Conservation (phyloP, 2,888 invertebrate genomes). For the Scaptomyza tumidula region DNA sequence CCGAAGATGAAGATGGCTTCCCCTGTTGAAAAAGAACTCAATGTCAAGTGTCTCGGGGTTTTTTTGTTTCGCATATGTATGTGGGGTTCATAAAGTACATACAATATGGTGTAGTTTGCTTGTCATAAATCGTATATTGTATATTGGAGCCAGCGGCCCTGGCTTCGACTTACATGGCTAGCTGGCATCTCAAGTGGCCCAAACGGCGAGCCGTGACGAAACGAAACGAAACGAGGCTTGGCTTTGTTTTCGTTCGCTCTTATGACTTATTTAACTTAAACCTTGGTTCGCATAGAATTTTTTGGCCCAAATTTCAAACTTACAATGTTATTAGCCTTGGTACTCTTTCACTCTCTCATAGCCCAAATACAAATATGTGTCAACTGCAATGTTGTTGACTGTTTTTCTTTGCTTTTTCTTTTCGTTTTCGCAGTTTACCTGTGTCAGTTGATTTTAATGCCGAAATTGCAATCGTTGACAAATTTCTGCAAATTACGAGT, state of each 20-base stretch:
- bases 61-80: slow-evolving; percentile 19
- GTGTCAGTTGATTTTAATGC: slow-evolving; percentile 70
- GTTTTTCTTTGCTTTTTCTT: slow-evolving; percentile 37
- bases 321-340: slow-evolving; percentile 34
- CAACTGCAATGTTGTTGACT: slow-evolving; percentile 47
- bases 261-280: neutral
- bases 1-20: slow-evolving; percentile 7
- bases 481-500: slow-evolving; percentile 39
- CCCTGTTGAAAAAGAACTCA: slow-evolving; percentile 32
- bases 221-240: neutral
- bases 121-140: slow-evolving; percentile 48
- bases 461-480: slow-evolving; percentile 66
- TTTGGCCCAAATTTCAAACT: slow-evolving; percentile 14
- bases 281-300: slow-evolving; percentile 23
- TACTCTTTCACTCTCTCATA: slow-evolving; percentile 11
- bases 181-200: slow-evolving; percentile 22
- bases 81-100: slow-evolving; percentile 14
- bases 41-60: slow-evolving; percentile 34
- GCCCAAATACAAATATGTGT: slow-evolving; percentile 52
- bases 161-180: slow-evolving; percentile 19
- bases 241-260: neutral
- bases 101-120: slow-evolving; percentile 2
- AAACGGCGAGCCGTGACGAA: slow-evolving; percentile 15
- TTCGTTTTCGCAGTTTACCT: slow-evolving; percentile 47
- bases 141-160: slow-evolving; percentile 35